These are phyloP conservation scores for Zaprionus inermis DNA, from an alignment of 1,140 invertebrate genomes.

Conservation along the genomic window DNA sequence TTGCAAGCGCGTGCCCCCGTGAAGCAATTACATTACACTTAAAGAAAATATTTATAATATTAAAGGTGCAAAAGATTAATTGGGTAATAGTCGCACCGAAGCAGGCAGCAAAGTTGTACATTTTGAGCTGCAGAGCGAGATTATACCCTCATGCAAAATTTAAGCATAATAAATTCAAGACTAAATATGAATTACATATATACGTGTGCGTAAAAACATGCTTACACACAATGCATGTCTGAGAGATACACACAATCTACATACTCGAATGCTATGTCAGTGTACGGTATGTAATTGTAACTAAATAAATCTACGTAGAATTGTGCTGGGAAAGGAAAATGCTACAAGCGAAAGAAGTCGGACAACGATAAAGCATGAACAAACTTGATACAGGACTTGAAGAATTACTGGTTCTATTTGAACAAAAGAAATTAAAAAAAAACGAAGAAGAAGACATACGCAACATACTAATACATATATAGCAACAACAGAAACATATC, in stretches of 20 bases:
- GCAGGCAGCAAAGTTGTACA: slow-evolving; percentile 60
- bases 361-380: slow-evolving; percentile 28
- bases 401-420: slow-evolving; percentile 21
- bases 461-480: slow-evolving; percentile 43
- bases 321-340: slow-evolving; percentile 27
- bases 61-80: slow-evolving; percentile 15
- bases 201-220: not conserved
- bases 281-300: slow-evolving; percentile 50
- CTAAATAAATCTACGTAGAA: slow-evolving; percentile 39
- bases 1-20: slow-evolving; percentile 22
- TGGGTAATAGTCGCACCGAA: slow-evolving; percentile 16
- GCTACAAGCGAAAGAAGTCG: slow-evolving; percentile 30
- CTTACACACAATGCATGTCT: slow-evolving; percentile 32
- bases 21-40: slow-evolving; percentile 33
- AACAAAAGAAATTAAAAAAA: slow-evolving; percentile 22
- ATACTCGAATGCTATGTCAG: slow-evolving; percentile 32
- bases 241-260: slow-evolving; percentile 38
- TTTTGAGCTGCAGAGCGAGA: slow-evolving; percentile 57
- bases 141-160: slow-evolving; percentile 68
- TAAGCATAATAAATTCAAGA: slow-evolving; percentile 71
- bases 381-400: slow-evolving; percentile 19
- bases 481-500: slow-evolving; percentile 78
- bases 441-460: slow-evolving; percentile 27
- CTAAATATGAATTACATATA: slow-evolving; percentile 48
- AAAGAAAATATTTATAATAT: slow-evolving; percentile 31